Base-by-base conservation (phyloP, 2,888 invertebrate species). In the Eilema griseolum region DNA sequence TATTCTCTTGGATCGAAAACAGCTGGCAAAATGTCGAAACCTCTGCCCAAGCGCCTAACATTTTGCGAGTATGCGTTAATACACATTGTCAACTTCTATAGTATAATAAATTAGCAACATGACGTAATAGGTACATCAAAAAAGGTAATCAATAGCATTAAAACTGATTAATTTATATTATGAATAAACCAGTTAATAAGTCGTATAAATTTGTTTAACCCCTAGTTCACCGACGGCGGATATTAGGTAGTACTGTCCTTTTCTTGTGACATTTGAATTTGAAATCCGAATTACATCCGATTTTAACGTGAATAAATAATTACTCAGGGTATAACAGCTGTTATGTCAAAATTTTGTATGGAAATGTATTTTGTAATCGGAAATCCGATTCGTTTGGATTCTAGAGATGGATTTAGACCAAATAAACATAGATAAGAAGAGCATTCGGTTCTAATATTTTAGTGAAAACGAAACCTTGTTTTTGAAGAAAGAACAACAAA, bases 111-210 rank as follows among this genome's bases (percentile, higher is more conserved):
- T 4, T 28, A 5, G 28, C 28, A 28, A 28, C 5, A 20, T 46
- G 20, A 46, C 20, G 20, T 46, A 46, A 46, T 20, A 46, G 20
- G 31, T 74, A 70, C 72, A 74, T 69, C 67, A 52, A 71, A 76
- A 76, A 78, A 75, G 69, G 73, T 72, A 20, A 69, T 78, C 70
- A 60, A 57, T 69, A 61, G 65, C 71, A 66, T 72, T 57, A 64
- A 41, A 11, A 12, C 70, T 74, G 71, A 79, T 75, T 16, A 67
- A 81, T 73, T 73, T 71, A 24, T 63, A 24, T 77, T 66, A 67
- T 66, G 56, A 65, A 73, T 71, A 71, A 61, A 31, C 37, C 5
- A 16, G 46, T 1, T 20, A 46, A 52, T 52, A 52, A 52, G 10
- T 52, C n/a, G n/a, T n/a, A 10, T 52, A 52, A 3, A 52, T 1